Base-by-base conservation (phyloP, 2,888 invertebrate genomes). In the Epirrita christyi region DNA sequence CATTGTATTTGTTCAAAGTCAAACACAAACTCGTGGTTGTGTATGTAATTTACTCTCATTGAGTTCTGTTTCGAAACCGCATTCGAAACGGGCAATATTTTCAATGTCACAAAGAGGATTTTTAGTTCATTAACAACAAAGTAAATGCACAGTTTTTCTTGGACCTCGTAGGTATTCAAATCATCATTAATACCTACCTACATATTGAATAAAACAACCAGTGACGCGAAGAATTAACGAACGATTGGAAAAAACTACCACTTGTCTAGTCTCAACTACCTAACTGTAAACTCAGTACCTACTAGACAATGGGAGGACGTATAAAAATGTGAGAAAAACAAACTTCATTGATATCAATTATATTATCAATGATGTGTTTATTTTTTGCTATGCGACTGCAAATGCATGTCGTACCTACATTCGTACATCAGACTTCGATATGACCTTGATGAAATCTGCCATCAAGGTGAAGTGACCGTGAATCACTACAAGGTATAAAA, bases 281-380 rank as follows among this genome's bases (percentile, higher is more conserved):
- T 68, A 71, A 72, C 72, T 55, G 49, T 59, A 59, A 59, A 55
- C 59, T 54, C 71, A 63, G 62, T 50, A 7, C 28, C 8, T 6
- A 41, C 61, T 64, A 76, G 70, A 88, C 88, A 88, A 89, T 88
- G 77, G 80, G 63, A 88, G 89, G 86, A 86, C 80, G 83, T 81
- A 71, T 68, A 71, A 75, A 76, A 80, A 83, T 85, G 81, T 83
- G 83, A 82, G 80, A 79, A 80, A 78, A 76, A 76, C 71, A 70
- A 66, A 70, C 63, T 68, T 68, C 70, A 72, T 72, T 68, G 66
- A 70, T 70, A 67, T 65, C 69, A 72, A 70, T 72, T 70, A 64
- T 70, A 75, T 70, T 73, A 70, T 68, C 68, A 68, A 69, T 73
- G 64, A 47, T 66, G 53, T 68, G 68, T 66, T 72, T 73, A 67